phyloP scores from a whole-genome alignment of 2,797 vertebrate species.

The Poecilia picta region DNA sequence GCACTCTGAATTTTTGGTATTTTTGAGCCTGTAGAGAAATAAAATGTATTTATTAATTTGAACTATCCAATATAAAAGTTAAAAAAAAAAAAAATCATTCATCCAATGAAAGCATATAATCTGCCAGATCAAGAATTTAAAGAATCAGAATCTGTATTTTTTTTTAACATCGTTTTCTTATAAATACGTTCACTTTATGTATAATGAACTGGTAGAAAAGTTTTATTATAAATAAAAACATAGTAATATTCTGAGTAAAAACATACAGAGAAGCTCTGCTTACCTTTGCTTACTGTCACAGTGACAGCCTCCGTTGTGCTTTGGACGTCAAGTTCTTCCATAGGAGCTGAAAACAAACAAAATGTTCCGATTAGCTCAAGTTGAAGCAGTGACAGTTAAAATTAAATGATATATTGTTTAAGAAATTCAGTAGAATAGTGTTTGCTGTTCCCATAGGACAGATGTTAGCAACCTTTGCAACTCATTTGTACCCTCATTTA shows the following conservation, averaged over 20 bases:
- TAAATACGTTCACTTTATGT: background rate
- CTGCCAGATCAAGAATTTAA: background rate
- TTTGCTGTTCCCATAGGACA: background rate
- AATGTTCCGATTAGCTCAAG: background rate
- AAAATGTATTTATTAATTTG: background rate
- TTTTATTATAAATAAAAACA: background rate
- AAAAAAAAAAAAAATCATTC: background rate
- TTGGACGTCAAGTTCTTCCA: constrained; percentile 15
- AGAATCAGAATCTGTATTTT: background rate
- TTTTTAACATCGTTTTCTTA: background rate
- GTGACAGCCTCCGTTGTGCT: background rate
- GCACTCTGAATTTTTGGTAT: background rate
- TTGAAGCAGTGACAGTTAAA: constrained; percentile 1
- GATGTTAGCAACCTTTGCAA: background rate
- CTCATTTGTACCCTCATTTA: background rate
- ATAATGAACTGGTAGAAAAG: background rate
- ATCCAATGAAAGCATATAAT: background rate
- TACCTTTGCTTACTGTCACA: constrained; percentile 10
- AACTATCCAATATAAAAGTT: background rate
- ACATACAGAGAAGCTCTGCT: background rate
- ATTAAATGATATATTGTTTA: background rate
- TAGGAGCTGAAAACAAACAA: constrained; percentile 21
- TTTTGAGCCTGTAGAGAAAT: background rate
- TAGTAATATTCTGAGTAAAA: background rate
- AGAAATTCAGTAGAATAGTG: background rate